Evolutionary conservation across 2,888 invertebrate species (phyloP), one percentile per base, ranked within the genome.

Genomic region (Lepeophtheirus nordmannii): DNA sequence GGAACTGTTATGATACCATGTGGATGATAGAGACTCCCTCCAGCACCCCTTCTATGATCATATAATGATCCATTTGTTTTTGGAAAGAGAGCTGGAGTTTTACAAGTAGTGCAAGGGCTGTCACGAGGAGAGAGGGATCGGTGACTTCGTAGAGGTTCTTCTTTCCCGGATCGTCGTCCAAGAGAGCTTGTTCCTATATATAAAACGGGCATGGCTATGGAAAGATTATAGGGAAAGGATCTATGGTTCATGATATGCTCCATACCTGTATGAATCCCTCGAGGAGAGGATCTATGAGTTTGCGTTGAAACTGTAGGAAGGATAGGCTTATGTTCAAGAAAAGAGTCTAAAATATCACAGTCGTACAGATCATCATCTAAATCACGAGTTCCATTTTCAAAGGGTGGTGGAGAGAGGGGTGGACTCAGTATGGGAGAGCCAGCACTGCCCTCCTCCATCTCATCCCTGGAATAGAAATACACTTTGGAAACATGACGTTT

Each of bases 61-160:
- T 63, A 63, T 9, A 63, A 30, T 10, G 56, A 53, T 1, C 63
- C 63, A 56, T 63, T 63, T 10, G 63, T 63, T 30, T 63, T 60
- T 46, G 63, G 63, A 23, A 63, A 63, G 53, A 46, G 53, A n/a
- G 53, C 53, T 3, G 53, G 53, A 17, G 53, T 5, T 17, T 46
- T 46, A 17, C n/a, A 14, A n/a, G 53, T 14, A 46, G 53, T n/a
- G n/a, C 2, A 14, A 3, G 53, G n/a, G 17, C 53, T 17, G 53
- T 46, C 30, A 17, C n/a, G n/a, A n/a, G 53, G 53, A 46, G 53
- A 46, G n/a, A 1, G 3, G n/a, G 53, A 14, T n/a, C 53, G n/a
- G 8, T 46, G 14, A n/a, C 53, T 14, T n/a, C 53, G 53, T n/a
- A 46, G 53, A 46, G 53, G 14, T 17, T 46, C 53, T 30, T 30